A percentile compares a stretch with the other conserved stretches of the same genome.
These are phyloP conservation scores for Drosophila carrolli DNA, from an alignment of 1,140 invertebrate genomes.

Conservation along the genomic window DNA sequence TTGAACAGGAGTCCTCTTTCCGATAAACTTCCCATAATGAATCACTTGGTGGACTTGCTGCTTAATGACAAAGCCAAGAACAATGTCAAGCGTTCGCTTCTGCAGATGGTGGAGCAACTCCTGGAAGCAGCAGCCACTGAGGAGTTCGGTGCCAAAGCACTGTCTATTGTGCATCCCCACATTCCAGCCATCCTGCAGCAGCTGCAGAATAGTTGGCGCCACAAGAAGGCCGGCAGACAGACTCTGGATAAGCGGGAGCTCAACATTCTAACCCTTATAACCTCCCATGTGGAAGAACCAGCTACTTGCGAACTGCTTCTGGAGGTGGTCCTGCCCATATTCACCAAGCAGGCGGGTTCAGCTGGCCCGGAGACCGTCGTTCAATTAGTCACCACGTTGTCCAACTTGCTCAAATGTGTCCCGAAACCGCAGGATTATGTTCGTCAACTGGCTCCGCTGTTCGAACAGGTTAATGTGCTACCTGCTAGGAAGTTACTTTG, in stretches of 20 bases:
- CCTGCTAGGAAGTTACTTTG: conserved; percentile 88
- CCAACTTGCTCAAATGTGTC: conserved; percentile 90
- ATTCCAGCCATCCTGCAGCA: conserved; percentile 89
- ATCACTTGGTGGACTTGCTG: conserved; percentile 89
- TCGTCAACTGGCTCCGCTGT: conserved; percentile 88
- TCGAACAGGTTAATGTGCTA: conserved; percentile 87
- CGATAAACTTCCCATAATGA: conserved; percentile 45
- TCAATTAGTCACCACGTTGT: conserved; percentile 89
- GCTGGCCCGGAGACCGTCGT: conserved; percentile 86
- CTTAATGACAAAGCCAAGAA: conserved; percentile 88
- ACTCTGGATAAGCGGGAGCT: conserved; percentile 89
- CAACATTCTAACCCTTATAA: conserved; percentile 91
- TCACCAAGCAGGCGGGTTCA: conserved; percentile 86
- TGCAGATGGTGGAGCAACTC: conserved; percentile 92
- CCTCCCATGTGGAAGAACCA: conserved; percentile 89
- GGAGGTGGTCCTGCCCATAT: conserved; percentile 90
- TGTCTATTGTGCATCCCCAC: conserved; percentile 87
- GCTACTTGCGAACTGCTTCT: conserved; percentile 89
- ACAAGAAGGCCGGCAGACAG: conserved; percentile 55
- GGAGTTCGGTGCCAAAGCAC: conserved; percentile 40
- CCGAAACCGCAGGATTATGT: conserved; percentile 88
- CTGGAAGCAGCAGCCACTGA: conserved; percentile 86
- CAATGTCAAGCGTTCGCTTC: conserved; percentile 89
- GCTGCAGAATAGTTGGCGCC: conserved; percentile 88
- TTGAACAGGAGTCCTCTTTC: conserved; percentile 65